Conservation (phyloP, 1,140 invertebrate species). For the Antheraea mylitta region DNA sequence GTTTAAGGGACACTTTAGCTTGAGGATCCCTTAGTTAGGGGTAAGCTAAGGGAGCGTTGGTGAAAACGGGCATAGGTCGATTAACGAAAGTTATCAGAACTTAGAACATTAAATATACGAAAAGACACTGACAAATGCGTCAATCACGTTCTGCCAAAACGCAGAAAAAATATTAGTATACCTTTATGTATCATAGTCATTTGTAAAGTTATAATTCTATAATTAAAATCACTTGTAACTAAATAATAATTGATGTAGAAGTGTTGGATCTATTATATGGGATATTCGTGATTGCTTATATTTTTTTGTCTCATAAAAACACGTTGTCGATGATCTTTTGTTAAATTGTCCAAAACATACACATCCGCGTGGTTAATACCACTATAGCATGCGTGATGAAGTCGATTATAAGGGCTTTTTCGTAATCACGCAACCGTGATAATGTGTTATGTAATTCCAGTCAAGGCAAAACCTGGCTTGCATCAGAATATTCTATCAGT, state of each 20-base stretch:
- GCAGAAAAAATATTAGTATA: background rate
- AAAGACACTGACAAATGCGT: too few species aligned
- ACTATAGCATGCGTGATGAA: background rate
- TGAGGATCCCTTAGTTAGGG: too few species aligned
- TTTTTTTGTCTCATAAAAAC: conserved; percentile 6
- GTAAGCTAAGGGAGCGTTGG: too few species aligned
- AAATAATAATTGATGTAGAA: background rate
- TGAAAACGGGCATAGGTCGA: too few species aligned
- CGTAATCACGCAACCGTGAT: conserved; percentile 17
- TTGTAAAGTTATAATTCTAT: background rate
- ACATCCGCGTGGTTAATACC: conserved; percentile 9
- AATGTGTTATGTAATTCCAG: conserved; percentile 23
- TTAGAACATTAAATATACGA: too few species aligned
- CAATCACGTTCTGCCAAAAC: too few species aligned
- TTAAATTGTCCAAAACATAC: conserved; percentile 9
- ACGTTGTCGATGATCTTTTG: background rate
- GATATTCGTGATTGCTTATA: background rate
- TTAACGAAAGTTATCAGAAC: too few species aligned
- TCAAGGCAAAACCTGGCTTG: conserved; percentile 24
- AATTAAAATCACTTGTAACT: background rate
- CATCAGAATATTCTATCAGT: conserved; percentile 26
- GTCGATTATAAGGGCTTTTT: conserved; percentile 9
- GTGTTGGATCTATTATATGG: background rate
- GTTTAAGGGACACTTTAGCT: too few species aligned
- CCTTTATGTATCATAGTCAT: background rate